Evolutionary conservation across 1,140 invertebrate species (phyloP), one percentile per base, ranked within the genome.

Genomic region (Camponotus pennsylvanicus): DNA sequence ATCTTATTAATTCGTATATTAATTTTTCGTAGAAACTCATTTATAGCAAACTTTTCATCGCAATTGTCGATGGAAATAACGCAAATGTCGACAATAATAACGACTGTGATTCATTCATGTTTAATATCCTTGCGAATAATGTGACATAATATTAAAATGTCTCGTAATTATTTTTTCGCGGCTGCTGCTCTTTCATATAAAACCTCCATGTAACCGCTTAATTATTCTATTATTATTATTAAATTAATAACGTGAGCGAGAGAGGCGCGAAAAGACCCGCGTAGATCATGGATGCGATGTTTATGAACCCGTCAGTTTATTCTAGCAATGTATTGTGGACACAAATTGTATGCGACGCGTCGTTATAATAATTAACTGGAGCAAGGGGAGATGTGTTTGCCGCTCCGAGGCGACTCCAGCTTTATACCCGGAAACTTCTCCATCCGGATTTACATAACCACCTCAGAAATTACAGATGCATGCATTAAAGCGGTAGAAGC

Each of bases 381-480:
- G 85, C 86, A 86, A 89, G 57, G 86, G 80, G 86, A 88, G 59
- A 84, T 61, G 83, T 89, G 88, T 71, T 70, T 76, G 49, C 86
- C 79, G 70, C 34, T 80, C 59, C 49, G 75, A 84, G 83, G 70
- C 64, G 86, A 89, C 87, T 88, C 75, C 84, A 86, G 90, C 88
- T 92, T 89, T 89, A 90, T 87, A 69, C 78, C 83, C 71, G 77
- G 83, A 90, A 92, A 92, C 79, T 92, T 73, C 76, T 88, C 86
- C 84, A 78, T 66, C 71, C 45, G 61, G 57, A 93, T 93, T 93
- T 92, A 89, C 92, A 93, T 92, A 93, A 92, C 89, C 87, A 92
- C 88, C 88, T 91, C 88, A 92, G 91, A 92, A 92, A 92, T 93
- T 93, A 88, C 90, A 92, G 85, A 90, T 76, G 66, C 73, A 86